Evolutionary conservation across 2,797 vertebrate species (phyloP), one percentile per base, ranked within the genome.

Genomic region (Pantherophis vulpinus): DNA sequence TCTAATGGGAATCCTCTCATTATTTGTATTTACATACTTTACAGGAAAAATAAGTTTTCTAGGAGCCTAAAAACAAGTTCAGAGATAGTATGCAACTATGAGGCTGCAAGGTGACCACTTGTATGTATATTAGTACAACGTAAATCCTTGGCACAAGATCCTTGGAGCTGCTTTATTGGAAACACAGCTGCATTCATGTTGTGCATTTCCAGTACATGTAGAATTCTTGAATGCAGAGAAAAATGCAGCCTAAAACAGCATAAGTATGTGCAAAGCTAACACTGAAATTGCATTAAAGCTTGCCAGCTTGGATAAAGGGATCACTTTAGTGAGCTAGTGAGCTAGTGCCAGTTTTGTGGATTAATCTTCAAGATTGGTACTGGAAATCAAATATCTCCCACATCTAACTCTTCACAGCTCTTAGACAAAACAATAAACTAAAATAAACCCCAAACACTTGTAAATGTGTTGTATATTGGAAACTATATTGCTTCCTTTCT

Each of bases 401-500:
- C 11, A 94, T 70, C 23, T 88, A 59, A 9, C n/a, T 95, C 95
- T 94, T 92, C 92, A 92, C 95, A 95, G 94, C 94, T 97, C 94
- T 79, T 93, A 91, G 93, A 90, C 42, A 93, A 70, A 70, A 42
- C 37, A 79, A 96, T 95, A 96, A 37, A 74, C 37, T 3, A 74
- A 70, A 32, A 70, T n/a, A 32, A 79, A 42, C 8, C n/a, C 59
- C 90, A 32, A 88, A 91, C 56, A n/a, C 70, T 96, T 96, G 91
- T 89, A 79, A 93, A 54, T 95, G 91, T 54, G 70, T 32, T 5
- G 90, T 91, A 1, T 20, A 94, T 92, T 91, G 66, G 7, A 94
- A 96, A 93, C 95, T 95, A 95, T 96, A 95, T 90, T 89, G 93
- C 90, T 95, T 92, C 86, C 92, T 86, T 90, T 29, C 89, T 96